phyloP scores from a whole-genome alignment of 2,113 vertebrate genomes.

The Glareola pratincola region DNA sequence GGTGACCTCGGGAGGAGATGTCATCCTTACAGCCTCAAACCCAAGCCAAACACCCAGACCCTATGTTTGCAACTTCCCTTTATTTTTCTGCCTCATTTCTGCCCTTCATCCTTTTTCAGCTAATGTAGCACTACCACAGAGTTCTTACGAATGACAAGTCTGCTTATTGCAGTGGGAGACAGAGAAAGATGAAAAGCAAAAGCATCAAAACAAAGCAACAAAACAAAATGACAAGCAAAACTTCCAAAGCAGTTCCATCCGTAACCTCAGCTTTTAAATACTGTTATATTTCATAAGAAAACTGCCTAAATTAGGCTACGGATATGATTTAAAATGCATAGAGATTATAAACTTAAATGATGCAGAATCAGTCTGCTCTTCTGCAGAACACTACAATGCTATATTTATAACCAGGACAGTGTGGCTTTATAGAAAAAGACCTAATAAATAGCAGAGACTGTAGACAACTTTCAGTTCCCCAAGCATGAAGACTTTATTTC shows the following conservation, averaged over 20 bases:
- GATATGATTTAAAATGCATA: not conserved
- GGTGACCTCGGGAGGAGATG: not conserved
- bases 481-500: not conserved
- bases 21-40: not conserved
- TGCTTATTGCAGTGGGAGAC: not conserved
- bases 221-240: not conserved
- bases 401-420: not conserved
- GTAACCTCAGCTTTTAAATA: not conserved
- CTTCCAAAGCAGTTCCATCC: not conserved
- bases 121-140: not conserved
- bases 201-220: constrained; percentile 3
- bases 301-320: not conserved
- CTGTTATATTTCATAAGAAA: not conserved
- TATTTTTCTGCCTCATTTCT: not conserved
- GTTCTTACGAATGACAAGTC: not conserved
- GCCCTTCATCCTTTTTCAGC: not conserved
- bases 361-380: not conserved
- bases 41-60: not conserved
- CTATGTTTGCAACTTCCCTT: not conserved
- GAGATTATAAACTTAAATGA: not conserved
- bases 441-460: not conserved
- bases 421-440: not conserved
- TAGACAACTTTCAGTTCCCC: not conserved
- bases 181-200: constrained; percentile 24
- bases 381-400: not conserved